phyloP scores from a whole-genome alignment of 1,140 invertebrate genomes.

The Eueides isabella region DNA sequence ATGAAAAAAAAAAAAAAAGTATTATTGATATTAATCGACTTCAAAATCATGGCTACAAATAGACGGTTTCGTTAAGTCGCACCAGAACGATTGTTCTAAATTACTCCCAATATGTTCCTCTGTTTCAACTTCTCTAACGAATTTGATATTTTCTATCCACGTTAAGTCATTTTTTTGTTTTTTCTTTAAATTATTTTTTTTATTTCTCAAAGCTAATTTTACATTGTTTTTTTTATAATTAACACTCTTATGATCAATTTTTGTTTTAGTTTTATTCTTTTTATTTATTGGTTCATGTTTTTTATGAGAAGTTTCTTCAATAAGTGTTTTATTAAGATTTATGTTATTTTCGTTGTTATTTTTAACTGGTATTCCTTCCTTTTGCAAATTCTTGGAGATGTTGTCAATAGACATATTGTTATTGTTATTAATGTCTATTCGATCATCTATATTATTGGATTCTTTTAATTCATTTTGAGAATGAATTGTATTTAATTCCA shows the following conservation, averaged over 20 bases:
- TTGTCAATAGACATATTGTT: neutral
- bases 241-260: neutral
- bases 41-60: conserved; percentile 48
- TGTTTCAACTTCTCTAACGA: conserved; percentile 49
- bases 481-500: neutral
- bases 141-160: conserved; percentile 62
- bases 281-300: neutral
- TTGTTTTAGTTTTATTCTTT: neutral
- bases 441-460: neutral
- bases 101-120: conserved; percentile 51
- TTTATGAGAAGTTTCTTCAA: neutral
- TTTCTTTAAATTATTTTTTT: conserved; percentile 31
- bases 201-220: neutral
- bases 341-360: neutral
- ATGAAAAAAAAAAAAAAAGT: neutral
- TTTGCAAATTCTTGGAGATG: neutral
- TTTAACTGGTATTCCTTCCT: neutral
- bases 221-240: neutral
- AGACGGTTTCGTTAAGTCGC: conserved; percentile 46
- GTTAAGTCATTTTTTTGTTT: conserved; percentile 48
- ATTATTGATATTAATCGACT: conserved; percentile 15
- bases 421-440: conserved; percentile 14
- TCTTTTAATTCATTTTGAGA: neutral
- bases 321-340: neutral
- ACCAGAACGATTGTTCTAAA: conserved; percentile 57